Percentiles rank a stretch among this genome's conserved stretches.
Evolutionary conservation across 1,140 invertebrate species (phyloP).

Genomic region (Bombus fervidus): DNA sequence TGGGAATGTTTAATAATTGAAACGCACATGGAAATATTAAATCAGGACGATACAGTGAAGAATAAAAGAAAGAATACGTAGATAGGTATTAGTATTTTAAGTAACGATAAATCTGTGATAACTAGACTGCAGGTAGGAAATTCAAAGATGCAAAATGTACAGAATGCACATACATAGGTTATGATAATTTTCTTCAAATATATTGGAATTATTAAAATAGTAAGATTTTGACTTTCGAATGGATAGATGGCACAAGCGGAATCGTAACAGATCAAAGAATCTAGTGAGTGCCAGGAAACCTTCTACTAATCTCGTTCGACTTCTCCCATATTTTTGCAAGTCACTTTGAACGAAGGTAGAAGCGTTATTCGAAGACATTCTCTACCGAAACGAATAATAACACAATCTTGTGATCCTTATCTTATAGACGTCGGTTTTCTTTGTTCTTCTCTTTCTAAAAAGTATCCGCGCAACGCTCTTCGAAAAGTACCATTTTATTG

Average conservation of each 20-base stretch:
- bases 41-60: too few species aligned
- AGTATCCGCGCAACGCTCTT: constrained; percentile 13
- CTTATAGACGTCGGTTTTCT: constrained; percentile 23
- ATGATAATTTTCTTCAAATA: too few species aligned
- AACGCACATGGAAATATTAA: too few species aligned
- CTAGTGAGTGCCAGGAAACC: constrained; percentile 39
- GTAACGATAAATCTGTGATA: too few species aligned
- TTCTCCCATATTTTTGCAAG: constrained; percentile 46
- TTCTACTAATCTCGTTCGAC: constrained; percentile 24
- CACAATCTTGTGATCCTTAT: constrained; percentile 56
- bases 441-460: constrained; percentile 12
- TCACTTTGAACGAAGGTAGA: constrained; percentile 30
- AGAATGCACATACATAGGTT: too few species aligned
- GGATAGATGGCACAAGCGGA: constrained; percentile 5
- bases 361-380: constrained; percentile 36
- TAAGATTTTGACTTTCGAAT: neutral
- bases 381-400: constrained; percentile 39
- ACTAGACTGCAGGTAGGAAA: too few species aligned
- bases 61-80: too few species aligned
- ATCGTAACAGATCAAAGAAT: constrained; percentile 22
- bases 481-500: constrained; percentile 8
- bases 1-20: too few species aligned
- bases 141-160: too few species aligned
- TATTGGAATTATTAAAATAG: neutral
- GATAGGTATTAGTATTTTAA: too few species aligned